Evolutionary conservation across 1,140 invertebrate genomes (phyloP).

Genomic region (Monochamus saltuarius): DNA sequence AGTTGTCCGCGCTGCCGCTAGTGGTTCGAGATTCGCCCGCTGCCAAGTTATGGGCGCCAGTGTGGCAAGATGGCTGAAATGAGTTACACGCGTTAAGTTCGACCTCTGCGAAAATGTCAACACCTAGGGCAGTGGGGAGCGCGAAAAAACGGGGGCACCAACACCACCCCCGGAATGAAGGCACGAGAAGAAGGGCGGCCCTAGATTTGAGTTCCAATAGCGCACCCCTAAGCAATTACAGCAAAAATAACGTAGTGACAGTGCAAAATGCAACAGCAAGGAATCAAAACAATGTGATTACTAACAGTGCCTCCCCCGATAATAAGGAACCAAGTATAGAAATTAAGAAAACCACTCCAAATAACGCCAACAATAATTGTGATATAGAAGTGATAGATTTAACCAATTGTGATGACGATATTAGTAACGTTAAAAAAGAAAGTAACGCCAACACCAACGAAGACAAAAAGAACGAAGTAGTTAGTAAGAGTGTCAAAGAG

Average conservation of each 20-base stretch:
- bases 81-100: slow-evolving; percentile 49
- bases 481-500: slow-evolving; percentile 31
- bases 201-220: slow-evolving; percentile 31
- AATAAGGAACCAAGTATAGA: slow-evolving; percentile 9
- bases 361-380: slow-evolving; percentile 31
- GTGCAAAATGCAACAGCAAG: slow-evolving; percentile 49
- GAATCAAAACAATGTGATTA: slow-evolving; percentile 34
- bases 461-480: slow-evolving; percentile 18
- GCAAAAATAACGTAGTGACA: slow-evolving; percentile 38
- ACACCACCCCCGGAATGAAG: slow-evolving; percentile 67
- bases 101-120: slow-evolving; percentile 54
- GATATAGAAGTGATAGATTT: slow-evolving; percentile 50
- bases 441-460: not conserved
- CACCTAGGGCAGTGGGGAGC: slow-evolving; percentile 56
- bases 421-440: slow-evolving; percentile 22
- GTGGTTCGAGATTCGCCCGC: slow-evolving; percentile 22
- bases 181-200: slow-evolving; percentile 52
- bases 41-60: slow-evolving; percentile 28
- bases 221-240: slow-evolving; percentile 31
- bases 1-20: slow-evolving; percentile 10
- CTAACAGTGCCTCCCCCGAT: slow-evolving; percentile 16
- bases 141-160: slow-evolving; percentile 74
- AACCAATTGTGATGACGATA: slow-evolving; percentile 48
- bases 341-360: slow-evolving; percentile 1
- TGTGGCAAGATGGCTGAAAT: slow-evolving; percentile 54